Conservation (phyloP, 2,888 invertebrate species). For the Hirtodrosophila alboralis region DNA sequence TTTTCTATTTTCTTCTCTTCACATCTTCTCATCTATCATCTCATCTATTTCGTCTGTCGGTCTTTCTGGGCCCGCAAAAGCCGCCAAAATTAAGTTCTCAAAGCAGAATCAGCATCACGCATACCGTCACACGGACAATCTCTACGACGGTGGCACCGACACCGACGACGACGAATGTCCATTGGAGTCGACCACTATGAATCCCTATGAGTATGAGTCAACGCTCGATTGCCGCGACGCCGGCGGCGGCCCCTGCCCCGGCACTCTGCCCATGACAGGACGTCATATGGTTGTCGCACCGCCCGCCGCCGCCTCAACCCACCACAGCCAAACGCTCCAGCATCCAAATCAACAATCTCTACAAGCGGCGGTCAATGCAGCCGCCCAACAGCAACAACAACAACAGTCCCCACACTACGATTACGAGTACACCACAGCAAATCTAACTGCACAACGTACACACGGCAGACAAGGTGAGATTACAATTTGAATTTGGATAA, state of each 20-base stretch:
- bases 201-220: conserved; percentile 84
- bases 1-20: conserved; percentile 5
- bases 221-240: conserved; percentile 84
- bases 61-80: conserved; percentile 63
- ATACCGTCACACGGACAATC: conserved; percentile 83
- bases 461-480: conserved; percentile 83
- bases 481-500: no score
- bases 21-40: conserved; percentile 28
- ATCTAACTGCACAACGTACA: conserved; percentile 79
- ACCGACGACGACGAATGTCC: conserved; percentile 84
- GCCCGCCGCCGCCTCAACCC: conserved; percentile 18
- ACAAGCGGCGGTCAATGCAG: conserved; percentile 71
- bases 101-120: conserved; percentile 82
- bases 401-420: conserved; percentile 82
- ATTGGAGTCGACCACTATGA: conserved; percentile 83
- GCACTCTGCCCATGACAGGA: conserved; percentile 68
- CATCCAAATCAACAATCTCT: conserved; percentile 81
- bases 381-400: no score
- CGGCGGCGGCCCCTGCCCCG: conserved; percentile 75
- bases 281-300: conserved; percentile 42
- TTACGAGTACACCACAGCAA: conserved; percentile 78
- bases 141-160: conserved; percentile 83
- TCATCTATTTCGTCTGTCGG: conserved; percentile 56
- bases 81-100: conserved; percentile 83
- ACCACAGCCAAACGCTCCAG: conserved; percentile 78